Base-by-base conservation (phyloP, 2,113 vertebrate genomes). In the Caracal caracal region DNA sequence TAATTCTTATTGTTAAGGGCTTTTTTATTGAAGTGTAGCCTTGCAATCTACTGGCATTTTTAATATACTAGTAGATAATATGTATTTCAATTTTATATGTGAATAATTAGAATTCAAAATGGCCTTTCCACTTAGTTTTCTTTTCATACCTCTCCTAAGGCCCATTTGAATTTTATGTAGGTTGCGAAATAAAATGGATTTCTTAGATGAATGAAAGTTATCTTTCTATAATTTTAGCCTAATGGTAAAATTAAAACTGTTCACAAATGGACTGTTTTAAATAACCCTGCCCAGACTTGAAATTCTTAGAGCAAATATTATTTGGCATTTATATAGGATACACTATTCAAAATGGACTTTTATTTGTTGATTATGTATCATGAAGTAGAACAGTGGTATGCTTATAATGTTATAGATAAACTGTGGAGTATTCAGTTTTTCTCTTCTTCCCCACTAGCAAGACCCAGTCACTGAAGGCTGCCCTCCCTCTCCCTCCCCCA, bases 161-260 rank as follows among this genome's bases (percentile, higher is more conserved):
- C 90, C 51, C 56, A n/a, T 88, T 97, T 91, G 82, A 94, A 97
- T 90, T 92, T 95, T 96, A 93, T 94, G 49, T 83, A 96, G 51
- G 40, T 93, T 95, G 82, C 76, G 70, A 56, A 89, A 53, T 49
- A 89, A 96, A 93, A 92, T 0, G 97, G 82, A 90, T 90, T 95
- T 88, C 92, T 76, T 96, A 82, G 43, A 92, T 85, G 70, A 97
- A 90, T 91, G 40, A 85, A 97, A 95, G 53, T 78, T 33, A 92
- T 79, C 56, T 40, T 97, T 91, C 35, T 97, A 92, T 96, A 94
- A 87, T 88, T 83, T 95, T 95, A 95, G 20, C 40, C 28, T 47
- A 1, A 26, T 83, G 56, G 40, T 95, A 71, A 96, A 98, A 86
- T 86, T 89, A 56, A 94, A 94, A 83, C 73, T 95, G 20, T 90